Evolutionary conservation across 2,888 invertebrate genomes (phyloP).

Genomic region (Athalia rosae): DNA sequence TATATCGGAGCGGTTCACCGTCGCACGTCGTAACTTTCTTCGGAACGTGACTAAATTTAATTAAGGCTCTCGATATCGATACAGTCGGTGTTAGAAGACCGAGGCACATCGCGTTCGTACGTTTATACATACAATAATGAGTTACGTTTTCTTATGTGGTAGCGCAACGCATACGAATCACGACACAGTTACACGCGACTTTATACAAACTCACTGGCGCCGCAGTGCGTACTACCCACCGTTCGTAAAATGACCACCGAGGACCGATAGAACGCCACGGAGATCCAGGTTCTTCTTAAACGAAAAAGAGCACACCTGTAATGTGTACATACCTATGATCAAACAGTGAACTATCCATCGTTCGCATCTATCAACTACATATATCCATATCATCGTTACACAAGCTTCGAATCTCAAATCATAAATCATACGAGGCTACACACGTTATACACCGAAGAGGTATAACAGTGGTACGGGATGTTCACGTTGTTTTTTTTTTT

Average conservation of each 20-base stretch:
- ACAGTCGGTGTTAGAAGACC: not conserved
- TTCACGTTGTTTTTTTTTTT: too few relatives aligned
- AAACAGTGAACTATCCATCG: not conserved
- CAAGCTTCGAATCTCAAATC: too few relatives aligned
- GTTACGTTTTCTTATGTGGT: conserved; percentile 38
- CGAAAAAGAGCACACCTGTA: not conserved
- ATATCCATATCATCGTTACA: too few relatives aligned
- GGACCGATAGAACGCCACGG: conserved; percentile 26
- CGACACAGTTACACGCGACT: conserved; percentile 21
- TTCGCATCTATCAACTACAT: too few relatives aligned
- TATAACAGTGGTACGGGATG: too few relatives aligned
- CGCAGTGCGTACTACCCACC: conserved; percentile 15
- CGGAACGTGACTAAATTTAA: conserved; percentile 47
- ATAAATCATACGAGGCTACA: too few relatives aligned
- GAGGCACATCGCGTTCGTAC: conserved; percentile 38
- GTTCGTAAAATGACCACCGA: not conserved
- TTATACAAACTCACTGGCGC: conserved; percentile 34
- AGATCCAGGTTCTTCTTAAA: conserved; percentile 4
- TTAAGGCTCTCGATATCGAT: conserved; percentile 32
- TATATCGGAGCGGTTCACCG: conserved; percentile 11
- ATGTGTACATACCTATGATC: not conserved
- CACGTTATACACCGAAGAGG: too few relatives aligned
- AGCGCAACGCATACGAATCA: conserved; percentile 42
- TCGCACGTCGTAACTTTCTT: conserved; percentile 43
- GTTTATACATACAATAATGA: conserved; percentile 45